Base-by-base conservation (phyloP, 2,797 vertebrate species). In the Varecia variegata region DNA sequence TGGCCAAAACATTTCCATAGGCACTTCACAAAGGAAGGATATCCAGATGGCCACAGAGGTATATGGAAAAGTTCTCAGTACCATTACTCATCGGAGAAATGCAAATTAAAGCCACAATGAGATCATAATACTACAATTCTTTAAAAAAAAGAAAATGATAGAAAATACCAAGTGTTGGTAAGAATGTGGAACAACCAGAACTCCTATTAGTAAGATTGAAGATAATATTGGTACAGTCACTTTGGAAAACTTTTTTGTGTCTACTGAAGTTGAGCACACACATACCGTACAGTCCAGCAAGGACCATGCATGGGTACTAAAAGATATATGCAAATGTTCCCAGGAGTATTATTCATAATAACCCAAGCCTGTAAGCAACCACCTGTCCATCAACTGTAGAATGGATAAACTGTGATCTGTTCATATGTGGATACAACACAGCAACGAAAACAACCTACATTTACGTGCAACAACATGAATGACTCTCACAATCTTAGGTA, bases 281-380 rank as follows among this genome's bases (percentile, higher is more conserved):
- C 27, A 4, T 0, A 27, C 32, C 14, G 38, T 27, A 5, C 0
- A 21, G 35, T 15, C 45, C 45, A 27, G 30, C 58, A 5, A 67
- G 30, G 25, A 18, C 5, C 0, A 3, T 4, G 25, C 35, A 0
- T 3, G 27, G 3, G 11, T 0, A 0, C 38, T 8, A 14, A 10
- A 38, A 52, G 60, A 32, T 12, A 11, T 0, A 3, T 3, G 14
- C 5, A 11, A 15, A 5, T 3, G 18, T 13, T 32, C 50, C 14
- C 25, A 47, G 47, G 23, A 9, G 20, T 14, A 2, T 20, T 11
- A 30, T 23, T 25, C 32, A 0, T 12, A 2, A 3, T 8, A 25
- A 15, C 15, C 62, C 30, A 40, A 32, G 43, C 23, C 54, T 20
- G 43, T 3, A 45, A 50, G 58, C 89, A 30, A 5, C 12, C 40